Conservation (phyloP, 1,140 invertebrate genomes). For the Babylonia areolata region DNA sequence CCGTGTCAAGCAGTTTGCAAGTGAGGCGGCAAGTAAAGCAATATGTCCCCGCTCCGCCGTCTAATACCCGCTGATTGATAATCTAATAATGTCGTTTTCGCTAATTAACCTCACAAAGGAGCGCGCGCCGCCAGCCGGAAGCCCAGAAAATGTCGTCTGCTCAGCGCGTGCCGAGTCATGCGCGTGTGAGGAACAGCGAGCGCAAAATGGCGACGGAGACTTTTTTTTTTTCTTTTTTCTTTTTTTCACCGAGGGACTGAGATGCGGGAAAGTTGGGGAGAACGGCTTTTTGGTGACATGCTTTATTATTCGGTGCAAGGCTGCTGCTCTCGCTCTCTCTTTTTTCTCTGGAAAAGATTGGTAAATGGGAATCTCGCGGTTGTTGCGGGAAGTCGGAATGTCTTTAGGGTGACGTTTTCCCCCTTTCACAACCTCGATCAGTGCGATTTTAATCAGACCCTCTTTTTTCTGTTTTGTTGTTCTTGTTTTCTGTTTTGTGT, state of each 20-base stretch:
- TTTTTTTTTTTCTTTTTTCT: neutral
- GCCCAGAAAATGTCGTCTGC: constrained; percentile 15
- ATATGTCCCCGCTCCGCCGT: constrained; percentile 42
- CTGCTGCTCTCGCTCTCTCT: constrained; percentile 31
- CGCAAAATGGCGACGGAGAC: neutral
- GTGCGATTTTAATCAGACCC: too few species aligned
- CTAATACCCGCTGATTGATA: constrained; percentile 47
- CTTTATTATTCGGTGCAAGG: neutral
- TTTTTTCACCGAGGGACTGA: too few species aligned
- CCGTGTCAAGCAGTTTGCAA: constrained; percentile 24
- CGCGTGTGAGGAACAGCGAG: constrained; percentile 1
- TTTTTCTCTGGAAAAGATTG: neutral
- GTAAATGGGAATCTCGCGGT: neutral
- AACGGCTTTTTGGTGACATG: constrained; percentile 7
- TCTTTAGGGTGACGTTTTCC: neutral
- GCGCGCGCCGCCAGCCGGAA: constrained; percentile 21
- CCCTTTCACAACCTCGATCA: too few species aligned
- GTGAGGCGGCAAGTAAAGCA: constrained; percentile 36
- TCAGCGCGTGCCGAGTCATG: constrained; percentile 17
- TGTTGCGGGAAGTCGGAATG: neutral
- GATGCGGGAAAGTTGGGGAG: constrained; percentile 1
- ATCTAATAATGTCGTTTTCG: constrained; percentile 45
- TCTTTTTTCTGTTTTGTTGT: too few species aligned
- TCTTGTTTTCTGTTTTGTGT: too few species aligned
- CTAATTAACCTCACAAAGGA: constrained; percentile 47